Evolutionary conservation across 2,888 invertebrate species (phyloP), one percentile per base, ranked within the genome.

Genomic region (Pyralis farinalis): DNA sequence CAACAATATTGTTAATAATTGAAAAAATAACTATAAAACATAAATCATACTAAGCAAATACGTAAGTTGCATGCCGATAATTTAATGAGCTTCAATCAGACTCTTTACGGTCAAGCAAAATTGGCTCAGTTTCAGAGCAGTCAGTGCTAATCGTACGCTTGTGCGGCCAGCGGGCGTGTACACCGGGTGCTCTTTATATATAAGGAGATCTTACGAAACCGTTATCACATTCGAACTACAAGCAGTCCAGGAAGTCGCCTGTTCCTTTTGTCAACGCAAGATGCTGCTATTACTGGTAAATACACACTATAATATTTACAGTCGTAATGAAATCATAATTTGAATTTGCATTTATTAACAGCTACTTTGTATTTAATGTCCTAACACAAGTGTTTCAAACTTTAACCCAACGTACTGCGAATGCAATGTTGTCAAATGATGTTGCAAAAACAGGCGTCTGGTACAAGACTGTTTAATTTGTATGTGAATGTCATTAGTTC

Each of bases 141-240:
- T 55, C 69, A 59, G 64, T 64, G 68, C 64, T 61, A 55, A 46
- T 56, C 66, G 65, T 61, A 59, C 66, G 63, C 55, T 55, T 65
- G 71, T 63, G 63, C 69, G 63, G 55, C 59, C 56, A 54, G 47
- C 58, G 52, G 51, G 59, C 70, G 65, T 74, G 63, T 64, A 64
- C 63, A 63, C 59, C 67, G 68, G 63, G 59, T 64, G 64, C 73
- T n/a, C n/a, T 66, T 69, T 70, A 77, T 85, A 86, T 87, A 87
- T 80, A 87, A 78, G 71, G 79, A 74, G 68, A 79, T 76, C 78
- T 85, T 85, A 74, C 84, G 75, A 83, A 81, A 87, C 78, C 80
- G 78, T 79, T 73, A 75, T 61, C 87, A 81, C 86, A 87, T 76
- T 86, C 85, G 72, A 71, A 76, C 72, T 63, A 73, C 71, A 73